phyloP scores from a whole-genome alignment of 1,140 invertebrate genomes.

The Formica selysi region DNA sequence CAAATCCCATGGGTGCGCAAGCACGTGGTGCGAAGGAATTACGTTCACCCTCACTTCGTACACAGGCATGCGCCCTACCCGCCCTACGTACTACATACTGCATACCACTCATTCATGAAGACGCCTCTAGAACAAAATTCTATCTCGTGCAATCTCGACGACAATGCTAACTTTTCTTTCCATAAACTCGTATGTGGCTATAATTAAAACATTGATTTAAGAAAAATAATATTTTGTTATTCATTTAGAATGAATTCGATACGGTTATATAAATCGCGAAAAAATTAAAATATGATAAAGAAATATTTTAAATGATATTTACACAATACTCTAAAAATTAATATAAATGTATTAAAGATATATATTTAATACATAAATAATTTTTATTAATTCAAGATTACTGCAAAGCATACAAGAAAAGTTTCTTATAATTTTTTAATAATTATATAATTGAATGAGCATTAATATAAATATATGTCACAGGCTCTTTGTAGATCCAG shows the following conservation, averaged over 20 bases:
- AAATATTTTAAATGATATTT: conserved; percentile 6
- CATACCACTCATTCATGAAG: conserved; percentile 73
- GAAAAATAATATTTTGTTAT: neutral
- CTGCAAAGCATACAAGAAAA: neutral
- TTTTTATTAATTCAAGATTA: neutral
- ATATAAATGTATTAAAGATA: neutral
- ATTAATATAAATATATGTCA: neutral
- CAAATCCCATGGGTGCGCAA: conserved; percentile 75
- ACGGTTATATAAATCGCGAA: neutral
- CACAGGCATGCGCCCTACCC: conserved; percentile 66
- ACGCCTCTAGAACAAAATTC: conserved; percentile 2
- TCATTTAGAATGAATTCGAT: neutral
- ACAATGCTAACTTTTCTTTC: conserved; percentile 11
- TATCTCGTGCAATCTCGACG: neutral
- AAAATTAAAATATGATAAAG: neutral
- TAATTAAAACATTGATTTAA: conserved; percentile 22
- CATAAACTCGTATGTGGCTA: neutral
- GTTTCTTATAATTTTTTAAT: neutral
- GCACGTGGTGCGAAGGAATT: conserved; percentile 83
- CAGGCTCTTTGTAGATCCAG: neutral
- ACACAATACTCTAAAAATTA: neutral
- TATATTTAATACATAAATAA: neutral
- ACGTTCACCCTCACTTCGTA: conserved; percentile 72
- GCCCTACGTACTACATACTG: neutral
- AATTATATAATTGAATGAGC: neutral